Base-by-base conservation (phyloP, 2,797 vertebrate genomes). In the Mastacembelus armatus region DNA sequence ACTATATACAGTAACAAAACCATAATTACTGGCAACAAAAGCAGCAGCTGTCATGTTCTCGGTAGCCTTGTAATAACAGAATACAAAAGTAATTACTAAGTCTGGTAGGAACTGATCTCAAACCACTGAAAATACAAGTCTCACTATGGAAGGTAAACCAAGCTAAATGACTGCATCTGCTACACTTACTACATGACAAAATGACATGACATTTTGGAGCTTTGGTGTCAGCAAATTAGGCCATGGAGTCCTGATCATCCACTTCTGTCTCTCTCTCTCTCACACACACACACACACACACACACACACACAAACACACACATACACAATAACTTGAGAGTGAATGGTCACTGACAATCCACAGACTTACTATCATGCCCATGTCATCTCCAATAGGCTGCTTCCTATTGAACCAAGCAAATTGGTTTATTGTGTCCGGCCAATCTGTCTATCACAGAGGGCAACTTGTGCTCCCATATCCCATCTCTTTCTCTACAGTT, bases 401-500 rank as follows among this genome's bases (percentile, higher is more conserved):
- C 58, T 77, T 87, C 84, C 77, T 79, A 80, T 77, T 85, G 71
- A 86, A 83, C 66, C 49, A 58, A 56, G 77, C 55, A 89, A 90
- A 92, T 91, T 88, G 83, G 78, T 81, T 77, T 83, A 90, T 92
- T 91, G 87, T 85, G 78, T 85, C 85, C 76, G 52, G 80, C 58
- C 85, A 73, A 79, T 88, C 84, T 77, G 86, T 50, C 76, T 61
- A 74, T 83, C 81, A 70, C 35, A 14, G 83, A 85, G 86, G 90
- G 83, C 84, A 89, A 83, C 68, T 79, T 82, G 84, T 85, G 88
- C 86, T 86, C 81, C 89, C 85, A 86, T 88, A 88, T 91, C 83
- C 86, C 82, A 78, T 75, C 71, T 69, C 66, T 70, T 60, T 78
- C 40, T 66, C 32, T 60, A 7, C 26, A 33, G 44, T 56, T 38